These are phyloP conservation scores for Echiichthys vipera DNA, from an alignment of 2,797 vertebrate species.

Conservation along the genomic window DNA sequence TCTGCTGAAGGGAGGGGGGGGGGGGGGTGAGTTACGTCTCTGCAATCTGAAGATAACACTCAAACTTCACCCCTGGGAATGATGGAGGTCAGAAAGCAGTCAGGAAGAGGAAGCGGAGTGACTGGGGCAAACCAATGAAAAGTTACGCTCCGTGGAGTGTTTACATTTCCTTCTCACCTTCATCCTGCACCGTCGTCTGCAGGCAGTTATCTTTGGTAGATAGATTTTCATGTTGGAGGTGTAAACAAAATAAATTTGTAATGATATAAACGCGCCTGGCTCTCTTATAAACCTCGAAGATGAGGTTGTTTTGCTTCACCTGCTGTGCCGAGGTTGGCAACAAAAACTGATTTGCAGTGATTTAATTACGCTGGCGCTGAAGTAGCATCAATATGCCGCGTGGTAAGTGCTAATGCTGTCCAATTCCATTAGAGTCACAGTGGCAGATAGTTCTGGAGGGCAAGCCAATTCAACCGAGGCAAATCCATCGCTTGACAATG, in stretches of 20 bases:
- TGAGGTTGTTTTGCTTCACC: constrained; percentile 15
- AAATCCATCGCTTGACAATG: constrained; percentile 61
- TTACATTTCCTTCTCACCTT: constrained; percentile 61
- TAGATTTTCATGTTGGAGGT: background rate
- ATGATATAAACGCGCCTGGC: constrained; percentile 7
- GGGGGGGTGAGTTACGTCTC: constrained; percentile 36
- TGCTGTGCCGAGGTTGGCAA: background rate
- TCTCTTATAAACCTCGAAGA: constrained; percentile 1
- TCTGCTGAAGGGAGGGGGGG: constrained; percentile 40
- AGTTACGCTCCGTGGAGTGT: constrained; percentile 46
- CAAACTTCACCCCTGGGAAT: constrained; percentile 54
- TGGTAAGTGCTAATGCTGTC: constrained; percentile 53
- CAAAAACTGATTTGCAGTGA: constrained; percentile 36
- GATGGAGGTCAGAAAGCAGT: constrained; percentile 47
- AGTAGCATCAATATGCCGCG: constrained; percentile 43
- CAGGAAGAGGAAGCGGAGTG: constrained; percentile 77
- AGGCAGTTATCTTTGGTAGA: constrained; percentile 14
- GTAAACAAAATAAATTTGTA: background rate
- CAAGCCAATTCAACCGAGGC: constrained; percentile 55
- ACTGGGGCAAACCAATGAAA: constrained; percentile 34
- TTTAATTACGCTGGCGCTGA: constrained; percentile 50
- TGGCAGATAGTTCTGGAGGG: constrained; percentile 56
- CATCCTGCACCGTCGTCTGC: constrained; percentile 26
- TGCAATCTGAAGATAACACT: constrained; percentile 79
- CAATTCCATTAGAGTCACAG: constrained; percentile 58